Evolutionary conservation across 2,888 invertebrate genomes (phyloP).

Genomic region (Caenorhabditis uteleia): DNA sequence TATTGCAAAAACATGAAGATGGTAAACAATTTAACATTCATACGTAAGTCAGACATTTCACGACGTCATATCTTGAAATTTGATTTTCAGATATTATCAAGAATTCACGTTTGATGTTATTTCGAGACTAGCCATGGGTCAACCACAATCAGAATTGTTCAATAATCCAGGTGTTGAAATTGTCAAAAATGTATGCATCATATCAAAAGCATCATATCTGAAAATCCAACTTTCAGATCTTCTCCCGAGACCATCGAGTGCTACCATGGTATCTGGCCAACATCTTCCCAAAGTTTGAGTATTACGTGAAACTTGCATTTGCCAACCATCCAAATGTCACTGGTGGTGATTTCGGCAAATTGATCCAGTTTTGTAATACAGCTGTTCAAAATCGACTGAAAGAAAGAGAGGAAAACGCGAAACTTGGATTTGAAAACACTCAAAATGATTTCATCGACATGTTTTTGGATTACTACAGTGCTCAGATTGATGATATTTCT

Average conservation of each 20-base stretch:
- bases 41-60: background rate
- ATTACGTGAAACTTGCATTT: constrained; percentile 14
- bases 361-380: constrained; percentile 10
- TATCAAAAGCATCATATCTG: too few relatives aligned
- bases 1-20: constrained; percentile 27
- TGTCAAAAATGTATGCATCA: constrained; percentile 17
- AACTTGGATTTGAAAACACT: constrained; percentile 26
- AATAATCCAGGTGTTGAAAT: constrained; percentile 26
- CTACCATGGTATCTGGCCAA: constrained; percentile 25
- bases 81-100: constrained; percentile 39
- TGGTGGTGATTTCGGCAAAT: constrained; percentile 28
- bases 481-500: constrained; percentile 18
- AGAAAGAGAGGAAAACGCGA: constrained; percentile 16
- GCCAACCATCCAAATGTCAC: constrained; percentile 20
- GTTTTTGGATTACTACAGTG: constrained; percentile 56
- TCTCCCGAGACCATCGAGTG: constrained; percentile 10
- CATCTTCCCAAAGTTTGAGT: constrained; percentile 16
- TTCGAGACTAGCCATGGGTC: constrained; percentile 49
- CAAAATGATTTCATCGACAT: constrained; percentile 64
- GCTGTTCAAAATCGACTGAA: constrained; percentile 3
- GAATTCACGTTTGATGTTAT: constrained; percentile 54
- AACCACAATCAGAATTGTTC: constrained; percentile 38
- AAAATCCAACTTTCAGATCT: constrained; percentile 28
- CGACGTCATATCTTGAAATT: background rate
- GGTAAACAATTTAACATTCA: constrained; percentile 41